A percentile compares a stretch with the other conserved stretches of the same genome.
phyloP scores from a whole-genome alignment of 1,140 invertebrate species.

The Drosophila pruinosa region DNA sequence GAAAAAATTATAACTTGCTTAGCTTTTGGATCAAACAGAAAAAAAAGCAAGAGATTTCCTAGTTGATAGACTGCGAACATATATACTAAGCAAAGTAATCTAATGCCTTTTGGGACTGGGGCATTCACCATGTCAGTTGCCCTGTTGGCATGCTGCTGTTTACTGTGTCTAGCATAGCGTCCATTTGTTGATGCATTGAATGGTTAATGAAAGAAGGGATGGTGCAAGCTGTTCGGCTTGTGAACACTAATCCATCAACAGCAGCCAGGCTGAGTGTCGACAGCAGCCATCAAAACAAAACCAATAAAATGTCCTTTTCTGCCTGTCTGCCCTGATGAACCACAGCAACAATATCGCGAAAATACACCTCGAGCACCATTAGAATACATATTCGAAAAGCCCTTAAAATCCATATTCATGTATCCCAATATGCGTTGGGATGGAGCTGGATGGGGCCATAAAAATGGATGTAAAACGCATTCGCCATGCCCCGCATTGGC shows the following conservation, averaged over 20 bases:
- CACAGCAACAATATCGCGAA: conserved; percentile 17
- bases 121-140: conserved; percentile 8
- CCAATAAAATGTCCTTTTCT: conserved; percentile 61
- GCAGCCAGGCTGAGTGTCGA: conserved; percentile 54
- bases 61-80: conserved; percentile 12
- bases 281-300: conserved; percentile 48
- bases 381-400: conserved; percentile 69
- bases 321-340: conserved; percentile 22
- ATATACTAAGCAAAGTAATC: conserved; percentile 29
- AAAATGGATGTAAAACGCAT: conserved; percentile 41
- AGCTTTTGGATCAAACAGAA: neutral
- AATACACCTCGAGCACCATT: conserved; percentile 44
- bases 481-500: too few species aligned
- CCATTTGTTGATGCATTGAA: conserved; percentile 39
- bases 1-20: conserved; percentile 22
- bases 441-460: conserved; percentile 40
- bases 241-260: conserved; percentile 64
- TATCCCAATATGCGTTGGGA: neutral
- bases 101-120: conserved; percentile 17
- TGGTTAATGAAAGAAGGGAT: neutral
- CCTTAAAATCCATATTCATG: conserved; percentile 52
- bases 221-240: conserved; percentile 40
- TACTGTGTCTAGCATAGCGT: conserved; percentile 14
- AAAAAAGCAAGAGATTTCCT: conserved; percentile 3
- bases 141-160: neutral